Evolutionary conservation across 2,797 vertebrate genomes (phyloP), one percentile per base, ranked within the genome.

Genomic region (Sciurus vulgaris): DNA sequence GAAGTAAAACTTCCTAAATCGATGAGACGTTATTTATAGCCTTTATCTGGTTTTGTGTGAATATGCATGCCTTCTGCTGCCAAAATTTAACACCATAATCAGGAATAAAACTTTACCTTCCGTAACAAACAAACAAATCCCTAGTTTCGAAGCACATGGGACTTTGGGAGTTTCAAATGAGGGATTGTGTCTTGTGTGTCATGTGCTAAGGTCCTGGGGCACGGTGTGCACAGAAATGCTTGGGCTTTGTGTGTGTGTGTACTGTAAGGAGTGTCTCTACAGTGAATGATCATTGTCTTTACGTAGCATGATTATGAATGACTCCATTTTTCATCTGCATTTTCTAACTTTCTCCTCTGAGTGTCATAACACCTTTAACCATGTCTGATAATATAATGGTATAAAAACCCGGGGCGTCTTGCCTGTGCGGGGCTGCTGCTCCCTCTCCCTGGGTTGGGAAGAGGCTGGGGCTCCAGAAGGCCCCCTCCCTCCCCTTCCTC

Each of bases 261-360:
- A 18, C 28, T 12, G 17, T 81, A n/a, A 95, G 49, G 24, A 47
- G 10, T 30, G 12, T 85, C 49, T 91, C 65, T 28, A 56, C 17
- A 72, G 49, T 63, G 47, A 82, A 76, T 49, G 47, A 69, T 61
- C 9, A 15, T 41, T 82, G 59, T 88, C 65, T 84, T 94, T 54
- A 41, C 61, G 13, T 18, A 35, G 65, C 83, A n/a, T 3, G 0
- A 14, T 89, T 74, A 38, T 38, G 26, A 65, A n/a, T 33, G 30
- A 67, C 30, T 86, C 49, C 86, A 65, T 76, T 65, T 77, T 86
- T 85, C 20, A 81, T 61, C 35, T 49, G 22, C 18, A 56, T 89
- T 91, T 74, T 85, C 84, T 87, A 59, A 73, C 47, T 84, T 91
- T 41, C 28, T 91, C 13, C 38, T 91, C 14, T 67, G 76, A 76